These are phyloP conservation scores for Xanthostigma xanthostigma DNA, from an alignment of 2,888 invertebrate species.

Conservation along the genomic window DNA sequence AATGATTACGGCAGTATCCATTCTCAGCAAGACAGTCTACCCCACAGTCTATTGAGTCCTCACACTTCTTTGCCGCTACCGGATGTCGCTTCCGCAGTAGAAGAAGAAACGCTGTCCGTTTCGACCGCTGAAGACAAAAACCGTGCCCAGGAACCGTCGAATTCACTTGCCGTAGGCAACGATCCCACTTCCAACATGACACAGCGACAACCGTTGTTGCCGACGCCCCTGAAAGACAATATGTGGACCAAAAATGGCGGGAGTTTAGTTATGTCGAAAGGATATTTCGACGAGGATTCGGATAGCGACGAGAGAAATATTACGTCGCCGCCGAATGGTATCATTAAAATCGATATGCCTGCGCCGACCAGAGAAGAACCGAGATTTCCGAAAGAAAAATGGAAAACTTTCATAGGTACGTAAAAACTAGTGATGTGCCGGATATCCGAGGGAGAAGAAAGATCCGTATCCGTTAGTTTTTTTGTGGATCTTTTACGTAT, in stretches of 20 bases:
- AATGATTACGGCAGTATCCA: constrained; percentile 47
- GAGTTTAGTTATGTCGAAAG: constrained; percentile 22
- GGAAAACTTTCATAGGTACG: constrained; percentile 56
- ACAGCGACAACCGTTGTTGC: constrained; percentile 42
- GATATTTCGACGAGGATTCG: constrained; percentile 32
- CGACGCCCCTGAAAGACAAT: constrained; percentile 31
- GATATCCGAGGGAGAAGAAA: too few species aligned
- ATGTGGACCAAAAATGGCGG: constrained; percentile 31
- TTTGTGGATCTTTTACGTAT: too few species aligned
- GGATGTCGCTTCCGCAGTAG: constrained; percentile 23
- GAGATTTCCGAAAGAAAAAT: constrained; percentile 69
- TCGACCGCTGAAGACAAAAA: constrained; percentile 16
- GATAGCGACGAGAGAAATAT: constrained; percentile 29
- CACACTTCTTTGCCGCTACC: constrained; percentile 18
- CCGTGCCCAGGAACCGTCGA: not conserved
- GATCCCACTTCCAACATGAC: constrained; percentile 35
- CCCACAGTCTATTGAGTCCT: constrained; percentile 23
- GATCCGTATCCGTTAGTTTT: too few species aligned
- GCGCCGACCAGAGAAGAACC: constrained; percentile 57
- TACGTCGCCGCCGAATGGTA: constrained; percentile 27
- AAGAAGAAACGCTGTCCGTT: constrained; percentile 24
- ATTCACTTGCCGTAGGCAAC: constrained; percentile 26
- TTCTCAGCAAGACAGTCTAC: constrained; percentile 17
- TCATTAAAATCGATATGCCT: constrained; percentile 47
- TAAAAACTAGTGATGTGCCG: too few species aligned